A percentile compares a stretch with the other conserved stretches of the same genome.
Evolutionary conservation across 1,140 invertebrate genomes (phyloP).

Genomic region (Eciton burchellii): DNA sequence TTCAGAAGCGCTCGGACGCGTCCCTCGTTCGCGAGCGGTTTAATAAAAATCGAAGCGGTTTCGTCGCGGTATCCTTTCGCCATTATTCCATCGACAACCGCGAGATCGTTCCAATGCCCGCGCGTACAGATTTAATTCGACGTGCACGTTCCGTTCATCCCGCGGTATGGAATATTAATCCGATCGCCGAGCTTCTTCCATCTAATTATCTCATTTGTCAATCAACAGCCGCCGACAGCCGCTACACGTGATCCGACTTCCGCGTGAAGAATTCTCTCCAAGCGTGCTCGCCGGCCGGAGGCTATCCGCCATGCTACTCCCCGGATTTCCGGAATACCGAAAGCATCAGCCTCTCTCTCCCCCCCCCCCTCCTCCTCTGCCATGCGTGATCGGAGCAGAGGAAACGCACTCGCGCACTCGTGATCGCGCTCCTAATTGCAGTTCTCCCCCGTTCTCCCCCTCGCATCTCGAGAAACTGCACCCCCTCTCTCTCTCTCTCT

Average conservation of each 20-base stretch:
- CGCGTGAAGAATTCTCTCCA: too few relatives aligned
- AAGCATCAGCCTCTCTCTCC: too few relatives aligned
- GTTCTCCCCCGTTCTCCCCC: neutral
- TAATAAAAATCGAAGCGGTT: neutral
- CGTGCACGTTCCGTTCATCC: neutral
- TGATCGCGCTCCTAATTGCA: neutral
- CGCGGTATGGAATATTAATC: neutral
- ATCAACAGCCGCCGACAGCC: neutral
- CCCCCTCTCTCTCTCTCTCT: neutral
- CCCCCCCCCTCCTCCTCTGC: too few relatives aligned
- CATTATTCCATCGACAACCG: neutral
- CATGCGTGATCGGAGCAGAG: too few relatives aligned
- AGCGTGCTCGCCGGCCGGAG: too few relatives aligned
- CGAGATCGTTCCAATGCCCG: conserved; percentile 23
- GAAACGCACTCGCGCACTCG: too few relatives aligned
- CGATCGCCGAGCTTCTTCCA: neutral
- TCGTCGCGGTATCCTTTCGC: conserved; percentile 17
- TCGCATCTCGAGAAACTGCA: neutral
- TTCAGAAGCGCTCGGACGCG: neutral
- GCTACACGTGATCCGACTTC: neutral
- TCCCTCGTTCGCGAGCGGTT: neutral
- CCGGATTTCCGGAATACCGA: too few relatives aligned
- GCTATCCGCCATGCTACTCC: too few relatives aligned
- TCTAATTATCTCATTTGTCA: neutral
- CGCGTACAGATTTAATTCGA: conserved; percentile 3